These are phyloP conservation scores for Drosophila heteroneura DNA, from an alignment of 2,888 invertebrate species.

Conservation along the genomic window DNA sequence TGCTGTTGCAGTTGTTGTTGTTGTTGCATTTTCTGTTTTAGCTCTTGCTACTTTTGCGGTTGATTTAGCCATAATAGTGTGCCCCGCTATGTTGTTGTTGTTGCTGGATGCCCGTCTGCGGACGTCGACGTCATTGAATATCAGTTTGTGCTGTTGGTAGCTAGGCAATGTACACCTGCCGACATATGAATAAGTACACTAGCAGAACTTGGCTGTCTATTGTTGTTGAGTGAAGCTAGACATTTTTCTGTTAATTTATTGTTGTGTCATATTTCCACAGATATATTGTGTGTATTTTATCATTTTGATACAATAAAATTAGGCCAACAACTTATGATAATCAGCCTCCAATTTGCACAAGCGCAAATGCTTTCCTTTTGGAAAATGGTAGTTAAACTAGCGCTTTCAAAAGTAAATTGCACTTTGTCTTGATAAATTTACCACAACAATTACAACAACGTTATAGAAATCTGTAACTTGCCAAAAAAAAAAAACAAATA, in stretches of 20 bases:
- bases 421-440: not conserved
- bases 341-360: no score
- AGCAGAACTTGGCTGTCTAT: not conserved
- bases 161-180: conserved; percentile 22
- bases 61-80: conserved; percentile 68
- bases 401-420: not conserved
- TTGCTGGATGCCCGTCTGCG: conserved; percentile 21
- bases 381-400: no score
- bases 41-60: conserved; percentile 36
- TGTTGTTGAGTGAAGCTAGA: not conserved
- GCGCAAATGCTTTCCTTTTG: no score
- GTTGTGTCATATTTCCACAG: not conserved
- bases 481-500: no score
- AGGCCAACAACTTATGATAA: no score
- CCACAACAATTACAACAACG: not conserved
- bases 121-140: conserved; percentile 48
- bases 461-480: no score
- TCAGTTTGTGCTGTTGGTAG: conserved; percentile 35
- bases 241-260: not conserved
- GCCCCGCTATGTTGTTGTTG: conserved; percentile 30
- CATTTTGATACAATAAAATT: no score
- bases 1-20: conserved; percentile 13
- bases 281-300: no score
- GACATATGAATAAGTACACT: not conserved
- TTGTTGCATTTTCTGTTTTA: conserved; percentile 35